Percentiles rank a stretch among this genome's conserved stretches.
phyloP scores from a whole-genome alignment of 1,140 invertebrate genomes.

The Vanessa tameamea region DNA sequence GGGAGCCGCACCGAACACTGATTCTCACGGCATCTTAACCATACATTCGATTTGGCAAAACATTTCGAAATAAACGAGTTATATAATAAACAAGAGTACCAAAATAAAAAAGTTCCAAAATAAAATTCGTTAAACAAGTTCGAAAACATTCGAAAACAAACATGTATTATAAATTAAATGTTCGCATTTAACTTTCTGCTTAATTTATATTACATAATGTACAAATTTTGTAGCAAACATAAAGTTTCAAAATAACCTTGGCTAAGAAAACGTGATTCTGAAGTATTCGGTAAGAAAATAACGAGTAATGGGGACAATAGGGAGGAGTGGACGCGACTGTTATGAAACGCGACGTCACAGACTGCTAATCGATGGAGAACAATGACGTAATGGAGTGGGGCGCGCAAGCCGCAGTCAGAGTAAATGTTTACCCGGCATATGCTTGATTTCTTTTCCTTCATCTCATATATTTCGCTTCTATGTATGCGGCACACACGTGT shows the following conservation, averaged over 20 bases:
- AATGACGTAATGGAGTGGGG: slow-evolving; percentile 70
- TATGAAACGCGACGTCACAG: slow-evolving; percentile 68
- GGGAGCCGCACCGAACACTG: slow-evolving; percentile 56
- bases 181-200: slow-evolving; percentile 1
- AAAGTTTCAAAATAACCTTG: slow-evolving; percentile 26
- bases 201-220: slow-evolving; percentile 8
- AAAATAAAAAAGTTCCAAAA: slow-evolving; percentile 5
- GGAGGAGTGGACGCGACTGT: slow-evolving; percentile 50
- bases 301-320: slow-evolving; percentile 20
- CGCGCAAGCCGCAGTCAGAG: slow-evolving; percentile 43
- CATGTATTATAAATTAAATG: not conserved
- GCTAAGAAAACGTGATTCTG: slow-evolving; percentile 28
- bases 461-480: slow-evolving; percentile 77
- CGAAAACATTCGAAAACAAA: not conserved
- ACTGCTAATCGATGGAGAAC: slow-evolving; percentile 76
- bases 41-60: slow-evolving; percentile 41
- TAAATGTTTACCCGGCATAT: slow-evolving; percentile 77
- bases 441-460: slow-evolving; percentile 78
- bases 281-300: slow-evolving; percentile 33
- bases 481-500: slow-evolving; percentile 63
- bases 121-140: not conserved
- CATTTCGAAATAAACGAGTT: slow-evolving; percentile 31
- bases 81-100: not conserved
- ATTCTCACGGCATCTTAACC: slow-evolving; percentile 68
- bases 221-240: slow-evolving; percentile 20